These are phyloP conservation scores for Xiphophorus hellerii DNA, from an alignment of 2,113 vertebrate genomes.

Conservation along the genomic window DNA sequence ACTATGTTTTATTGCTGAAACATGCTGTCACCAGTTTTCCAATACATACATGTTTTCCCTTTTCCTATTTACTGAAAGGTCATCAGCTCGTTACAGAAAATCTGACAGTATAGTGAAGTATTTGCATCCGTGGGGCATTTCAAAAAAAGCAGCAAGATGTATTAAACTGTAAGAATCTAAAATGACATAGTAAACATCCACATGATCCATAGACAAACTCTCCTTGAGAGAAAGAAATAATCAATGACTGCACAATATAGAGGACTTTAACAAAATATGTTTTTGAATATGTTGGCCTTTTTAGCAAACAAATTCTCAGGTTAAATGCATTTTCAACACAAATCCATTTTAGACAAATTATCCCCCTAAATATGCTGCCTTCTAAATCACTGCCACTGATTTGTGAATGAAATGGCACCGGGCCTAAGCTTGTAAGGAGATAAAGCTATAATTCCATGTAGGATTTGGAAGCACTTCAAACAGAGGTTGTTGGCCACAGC, in stretches of 20 bases:
- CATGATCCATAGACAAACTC: background rate
- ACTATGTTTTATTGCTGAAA: too few relatives aligned
- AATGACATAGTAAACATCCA: background rate
- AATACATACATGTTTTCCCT: too few relatives aligned
- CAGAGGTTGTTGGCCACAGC: background rate
- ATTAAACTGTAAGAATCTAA: too few relatives aligned
- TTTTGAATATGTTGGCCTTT: background rate
- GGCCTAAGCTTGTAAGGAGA: constrained; percentile 36
- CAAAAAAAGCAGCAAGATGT: too few relatives aligned
- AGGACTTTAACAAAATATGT: background rate
- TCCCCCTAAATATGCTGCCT: constrained; percentile 42
- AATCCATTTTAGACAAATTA: constrained; percentile 39
- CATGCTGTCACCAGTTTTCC: too few relatives aligned
- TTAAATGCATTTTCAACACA: constrained; percentile 23
- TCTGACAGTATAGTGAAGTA: too few relatives aligned
- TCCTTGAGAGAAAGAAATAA: background rate
- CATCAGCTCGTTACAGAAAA: too few relatives aligned
- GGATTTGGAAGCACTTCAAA: constrained; percentile 29
- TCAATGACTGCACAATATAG: too few relatives aligned
- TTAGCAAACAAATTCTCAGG: background rate
- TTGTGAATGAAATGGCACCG: constrained; percentile 28
- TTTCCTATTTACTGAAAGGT: too few relatives aligned
- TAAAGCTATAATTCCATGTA: constrained; percentile 33
- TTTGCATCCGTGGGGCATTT: too few relatives aligned
- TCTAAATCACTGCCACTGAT: constrained; percentile 42